A percentile compares a stretch with the other conserved stretches of the same genome.
phyloP scores from a whole-genome alignment of 2,888 invertebrate species.

The Chalcosyrphus nemorum region DNA sequence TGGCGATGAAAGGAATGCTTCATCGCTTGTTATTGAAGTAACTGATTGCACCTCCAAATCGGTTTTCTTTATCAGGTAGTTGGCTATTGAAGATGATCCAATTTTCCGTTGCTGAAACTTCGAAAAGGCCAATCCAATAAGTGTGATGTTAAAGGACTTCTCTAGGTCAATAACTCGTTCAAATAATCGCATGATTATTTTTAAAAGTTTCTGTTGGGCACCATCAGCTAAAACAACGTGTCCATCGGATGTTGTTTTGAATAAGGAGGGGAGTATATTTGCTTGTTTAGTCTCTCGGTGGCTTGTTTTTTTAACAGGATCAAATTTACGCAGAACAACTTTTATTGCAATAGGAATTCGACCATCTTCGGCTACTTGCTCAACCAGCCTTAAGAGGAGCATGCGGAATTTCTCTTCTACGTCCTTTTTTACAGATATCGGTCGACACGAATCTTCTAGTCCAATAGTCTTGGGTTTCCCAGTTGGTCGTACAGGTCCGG shows the following conservation, averaged over 20 bases:
- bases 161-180: constrained; percentile 88
- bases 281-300: constrained; percentile 90
- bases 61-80: constrained; percentile 86
- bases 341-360: constrained; percentile 89
- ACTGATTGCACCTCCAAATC: constrained; percentile 91
- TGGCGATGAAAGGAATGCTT: constrained; percentile 80
- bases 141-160: constrained; percentile 90
- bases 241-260: constrained; percentile 81
- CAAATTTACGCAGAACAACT: constrained; percentile 89
- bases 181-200: constrained; percentile 88
- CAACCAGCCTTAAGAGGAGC: constrained; percentile 87
- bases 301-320: constrained; percentile 86
- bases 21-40: constrained; percentile 84
- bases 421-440: constrained; percentile 88
- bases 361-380: constrained; percentile 89
- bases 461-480: constrained; percentile 91
- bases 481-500: constrained; percentile 87
- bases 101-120: constrained; percentile 89
- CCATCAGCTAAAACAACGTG: constrained; percentile 82
- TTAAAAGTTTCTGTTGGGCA: constrained; percentile 86
- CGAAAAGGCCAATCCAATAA: constrained; percentile 91
- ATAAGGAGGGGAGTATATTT: constrained; percentile 87
- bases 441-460: constrained; percentile 90
- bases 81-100: constrained; percentile 88
- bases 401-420: constrained; percentile 88